These are phyloP conservation scores for Galaxias olidus DNA, from an alignment of 2,797 vertebrate species.

Conservation along the genomic window DNA sequence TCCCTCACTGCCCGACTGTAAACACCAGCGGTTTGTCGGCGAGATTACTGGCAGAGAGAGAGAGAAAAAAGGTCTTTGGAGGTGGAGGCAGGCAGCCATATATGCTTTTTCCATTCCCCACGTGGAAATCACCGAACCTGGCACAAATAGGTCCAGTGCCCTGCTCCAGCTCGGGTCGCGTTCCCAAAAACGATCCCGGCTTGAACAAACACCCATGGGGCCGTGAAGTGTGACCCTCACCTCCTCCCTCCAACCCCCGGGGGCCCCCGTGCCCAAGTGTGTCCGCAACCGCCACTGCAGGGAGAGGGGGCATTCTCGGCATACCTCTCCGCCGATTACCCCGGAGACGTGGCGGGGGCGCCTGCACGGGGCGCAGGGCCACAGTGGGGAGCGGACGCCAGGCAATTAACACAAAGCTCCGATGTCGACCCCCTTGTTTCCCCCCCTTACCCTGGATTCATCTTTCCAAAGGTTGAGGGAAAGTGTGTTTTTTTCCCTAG, in stretches of 20 bases:
- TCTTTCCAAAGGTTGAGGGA: not conserved
- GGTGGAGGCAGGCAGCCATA: no score
- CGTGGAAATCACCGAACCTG: not conserved
- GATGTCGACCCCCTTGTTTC: slow-evolving; percentile 39
- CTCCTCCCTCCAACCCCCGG: slow-evolving; percentile 27
- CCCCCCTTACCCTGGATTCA: slow-evolving; percentile 51
- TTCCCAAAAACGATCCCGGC: slow-evolving; percentile 56
- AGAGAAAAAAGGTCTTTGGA: not conserved
- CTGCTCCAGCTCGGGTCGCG: slow-evolving; percentile 8
- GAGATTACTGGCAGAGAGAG: not conserved
- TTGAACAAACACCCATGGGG: slow-evolving; percentile 56
- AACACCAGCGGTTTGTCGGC: no score
- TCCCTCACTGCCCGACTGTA: no score
- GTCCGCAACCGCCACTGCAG: not conserved
- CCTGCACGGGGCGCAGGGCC: slow-evolving; percentile 54
- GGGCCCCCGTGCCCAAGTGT: not conserved
- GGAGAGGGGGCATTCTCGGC: slow-evolving; percentile 51
- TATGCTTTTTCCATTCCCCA: no score
- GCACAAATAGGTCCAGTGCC: no score
- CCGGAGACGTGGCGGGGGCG: slow-evolving; percentile 40
- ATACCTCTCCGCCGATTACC: slow-evolving; percentile 56
- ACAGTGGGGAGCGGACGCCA: slow-evolving; percentile 50
- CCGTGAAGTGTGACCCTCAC: slow-evolving; percentile 44
- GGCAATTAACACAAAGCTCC: slow-evolving; percentile 54
- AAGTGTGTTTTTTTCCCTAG: no score